Base-by-base conservation (phyloP, 2,113 vertebrate species). In the Lamprotornis superbus region DNA sequence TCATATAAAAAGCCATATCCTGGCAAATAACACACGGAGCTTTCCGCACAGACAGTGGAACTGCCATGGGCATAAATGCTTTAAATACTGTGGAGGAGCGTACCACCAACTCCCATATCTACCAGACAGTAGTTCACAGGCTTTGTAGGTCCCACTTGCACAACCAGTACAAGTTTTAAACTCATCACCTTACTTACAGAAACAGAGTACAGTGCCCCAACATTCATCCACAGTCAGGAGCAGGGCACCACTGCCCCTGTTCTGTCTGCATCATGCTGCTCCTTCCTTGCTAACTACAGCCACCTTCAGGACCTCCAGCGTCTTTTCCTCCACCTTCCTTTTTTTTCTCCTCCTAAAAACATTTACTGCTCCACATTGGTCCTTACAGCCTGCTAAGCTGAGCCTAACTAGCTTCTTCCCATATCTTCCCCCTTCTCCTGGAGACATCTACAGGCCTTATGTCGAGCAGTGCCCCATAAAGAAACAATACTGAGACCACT, bases 161-260 rank as follows among this genome's bases (percentile, higher is more conserved):
- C 13, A 1, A 8, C 17, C 28, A 53, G 15, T 6, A 35, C 16
- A 44, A 50, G 13, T 76, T 79, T 86, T n/a, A 80, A 86, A 86
- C 21, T 68, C 13, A 15, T 21, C 12, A 19, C 21, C 22, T 64
- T 46, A 28, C 27, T 90, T 76, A 30, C 71, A 80, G 68, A 77
- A 67, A 61, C 35, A 3, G 56, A 12, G 27, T 23, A 50, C 69
- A 50, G 35, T 8, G 7, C 6, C 42, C 35, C 60, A n/a, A 6
- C 19, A 52, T 6, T 16, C 46, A 40, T 13, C 4, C 19, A 17
- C 21, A 15, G 20, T 2, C 0, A 0, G 25, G 17, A 67, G 13
- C 42, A 44, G 15, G 35, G 20, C 37, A 56, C 20, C 0, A 0
- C 9, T 69, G 53, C 15, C 15, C 24, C 35, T 44, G 7, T 37